phyloP scores from a whole-genome alignment of 2,113 vertebrate species.

The Hystrix cristata region DNA sequence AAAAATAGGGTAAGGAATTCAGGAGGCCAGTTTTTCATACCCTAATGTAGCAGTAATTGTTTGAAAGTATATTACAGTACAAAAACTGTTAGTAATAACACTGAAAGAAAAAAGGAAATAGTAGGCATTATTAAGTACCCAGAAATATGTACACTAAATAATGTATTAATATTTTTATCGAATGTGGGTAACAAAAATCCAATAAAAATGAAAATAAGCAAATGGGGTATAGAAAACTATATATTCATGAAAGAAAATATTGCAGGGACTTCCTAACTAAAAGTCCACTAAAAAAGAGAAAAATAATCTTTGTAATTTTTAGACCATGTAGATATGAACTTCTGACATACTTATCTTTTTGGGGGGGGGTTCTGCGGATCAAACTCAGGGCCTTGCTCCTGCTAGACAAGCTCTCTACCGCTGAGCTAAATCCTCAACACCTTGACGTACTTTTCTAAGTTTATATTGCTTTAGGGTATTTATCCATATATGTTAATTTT shows the following conservation, averaged over 20 bases:
- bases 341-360: neutral
- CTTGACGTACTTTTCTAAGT: neutral
- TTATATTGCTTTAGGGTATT: neutral
- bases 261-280: neutral
- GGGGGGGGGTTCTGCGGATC: too few relatives aligned
- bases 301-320: neutral
- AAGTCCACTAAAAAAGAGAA: neutral
- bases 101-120: neutral
- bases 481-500: constrained; percentile 18
- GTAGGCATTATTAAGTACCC: neutral
- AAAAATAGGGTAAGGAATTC: constrained; percentile 55
- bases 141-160: neutral
- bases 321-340: neutral
- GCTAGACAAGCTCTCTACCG: too few relatives aligned
- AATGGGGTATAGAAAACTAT: neutral
- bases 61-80: neutral
- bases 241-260: constrained; percentile 14
- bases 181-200: neutral
- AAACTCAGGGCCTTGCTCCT: too few relatives aligned
- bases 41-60: neutral
- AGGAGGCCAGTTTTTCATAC: constrained; percentile 22
- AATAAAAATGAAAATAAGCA: neutral
- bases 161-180: neutral
- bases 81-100: neutral
- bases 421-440: too few relatives aligned